phyloP scores from a whole-genome alignment of 2,113 vertebrate genomes.

The Poeciliopsis retropinna region DNA sequence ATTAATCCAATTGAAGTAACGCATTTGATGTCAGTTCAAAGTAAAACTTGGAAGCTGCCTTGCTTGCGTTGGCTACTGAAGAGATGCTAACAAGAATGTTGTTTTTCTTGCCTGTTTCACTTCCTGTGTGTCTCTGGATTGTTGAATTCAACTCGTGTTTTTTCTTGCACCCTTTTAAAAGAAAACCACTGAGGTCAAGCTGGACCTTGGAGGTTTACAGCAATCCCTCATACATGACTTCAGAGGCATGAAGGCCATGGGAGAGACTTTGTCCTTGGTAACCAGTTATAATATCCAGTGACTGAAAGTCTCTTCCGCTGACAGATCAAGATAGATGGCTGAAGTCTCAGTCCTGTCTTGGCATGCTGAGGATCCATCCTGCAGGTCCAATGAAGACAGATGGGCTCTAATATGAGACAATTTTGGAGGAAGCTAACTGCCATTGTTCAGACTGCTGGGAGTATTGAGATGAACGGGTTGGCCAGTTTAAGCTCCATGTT shows the following conservation, averaged over 20 bases:
- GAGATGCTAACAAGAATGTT: too few species aligned
- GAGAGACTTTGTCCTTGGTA: constrained; percentile 43
- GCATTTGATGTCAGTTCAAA: too few species aligned
- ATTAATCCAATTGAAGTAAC: too few species aligned
- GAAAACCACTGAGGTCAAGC: constrained; percentile 19
- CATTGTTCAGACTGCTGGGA: constrained; percentile 39
- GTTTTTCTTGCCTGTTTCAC: background rate
- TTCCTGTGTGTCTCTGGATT: background rate
- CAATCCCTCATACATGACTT: constrained; percentile 20
- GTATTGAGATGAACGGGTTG: constrained; percentile 1
- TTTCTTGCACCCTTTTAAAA: background rate
- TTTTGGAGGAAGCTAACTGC: constrained; percentile 24
- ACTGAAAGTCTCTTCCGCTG: constrained; percentile 36
- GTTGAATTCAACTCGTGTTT: background rate
- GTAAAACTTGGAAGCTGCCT: too few species aligned
- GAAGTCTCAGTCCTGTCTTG: constrained; percentile 38
- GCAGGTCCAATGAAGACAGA: constrained; percentile 62
- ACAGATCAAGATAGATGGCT: constrained; percentile 65
- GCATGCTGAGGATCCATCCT: constrained; percentile 36
- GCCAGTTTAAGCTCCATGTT: constrained; percentile 11
- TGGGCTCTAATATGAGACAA: constrained; percentile 46
- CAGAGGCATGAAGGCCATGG: constrained; percentile 23
- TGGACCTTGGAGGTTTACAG: constrained; percentile 29
- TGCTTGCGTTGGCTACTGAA: too few species aligned
- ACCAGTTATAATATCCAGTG: constrained; percentile 32